A percentile compares a stretch with the other conserved stretches of the same genome.
Evolutionary conservation across 1,140 invertebrate species (phyloP).

Genomic region (Drosophila guanche): DNA sequence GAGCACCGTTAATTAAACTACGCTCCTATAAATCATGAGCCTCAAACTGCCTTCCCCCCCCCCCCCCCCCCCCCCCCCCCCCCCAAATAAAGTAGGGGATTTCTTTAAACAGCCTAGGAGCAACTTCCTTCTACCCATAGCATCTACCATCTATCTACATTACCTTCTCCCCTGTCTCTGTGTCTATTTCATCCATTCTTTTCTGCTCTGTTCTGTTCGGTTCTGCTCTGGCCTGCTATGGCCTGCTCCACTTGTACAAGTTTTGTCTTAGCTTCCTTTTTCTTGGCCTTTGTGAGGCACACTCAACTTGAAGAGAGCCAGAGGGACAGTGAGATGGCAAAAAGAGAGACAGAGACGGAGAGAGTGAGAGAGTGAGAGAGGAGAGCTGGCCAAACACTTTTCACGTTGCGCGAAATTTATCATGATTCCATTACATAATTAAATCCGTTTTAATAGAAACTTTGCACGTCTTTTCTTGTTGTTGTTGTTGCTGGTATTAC

Average conservation of each 20-base stretch:
- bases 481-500: slow-evolving; percentile 15
- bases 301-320: slow-evolving; percentile 15
- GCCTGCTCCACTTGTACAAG: slow-evolving; percentile 42
- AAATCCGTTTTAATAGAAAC: slow-evolving; percentile 83
- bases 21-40: slow-evolving; percentile 39
- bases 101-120: not conserved
- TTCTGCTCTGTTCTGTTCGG: not conserved
- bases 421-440: slow-evolving; percentile 83
- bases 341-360: not conserved
- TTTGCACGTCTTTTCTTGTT: slow-evolving; percentile 68
- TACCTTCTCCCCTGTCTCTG: slow-evolving; percentile 12
- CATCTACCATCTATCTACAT: slow-evolving; percentile 22
- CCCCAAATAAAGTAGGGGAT: not conserved
- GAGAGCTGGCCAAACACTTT: slow-evolving; percentile 69
- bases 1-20: slow-evolving; percentile 50
- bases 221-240: slow-evolving; percentile 11
- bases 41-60: not conserved
- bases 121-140: too few relatives aligned
- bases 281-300: slow-evolving; percentile 39
- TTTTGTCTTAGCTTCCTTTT: slow-evolving; percentile 41
- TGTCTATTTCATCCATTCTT: not conserved
- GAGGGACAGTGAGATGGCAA: not conserved
- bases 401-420: slow-evolving; percentile 82
- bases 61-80: too few relatives aligned
- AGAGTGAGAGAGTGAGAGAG: not conserved